Base-by-base conservation (phyloP, 2,113 vertebrate species). In the Stegastes partitus region DNA sequence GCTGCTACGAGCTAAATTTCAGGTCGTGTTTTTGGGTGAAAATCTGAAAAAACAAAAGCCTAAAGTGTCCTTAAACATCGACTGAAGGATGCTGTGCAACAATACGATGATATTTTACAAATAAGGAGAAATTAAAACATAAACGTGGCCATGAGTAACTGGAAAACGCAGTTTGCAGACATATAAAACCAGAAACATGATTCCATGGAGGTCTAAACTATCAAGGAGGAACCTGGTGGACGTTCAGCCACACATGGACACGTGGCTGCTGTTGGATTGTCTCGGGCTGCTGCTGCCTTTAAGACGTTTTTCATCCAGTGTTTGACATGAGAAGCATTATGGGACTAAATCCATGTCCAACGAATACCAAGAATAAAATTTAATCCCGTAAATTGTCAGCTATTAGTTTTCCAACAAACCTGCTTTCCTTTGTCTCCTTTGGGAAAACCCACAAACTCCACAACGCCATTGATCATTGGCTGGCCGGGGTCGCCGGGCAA, bases 391-490 rank as follows among this genome's bases (percentile, higher is more conserved):
- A 51, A 51, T 18, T 0, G 14, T 47, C n/a, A 22, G 53, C 22
- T 39, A 3, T 15, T 15, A 12, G 12, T 42, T 74, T 68, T 68
- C 49, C 83, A 79, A 93, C 93, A 93, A 92, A 97, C 97, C 95
- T 96, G 93, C 72, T 88, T 90, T 94, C 96, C 96, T 94, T 95
- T 95, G 83, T 96, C 94, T 61, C 96, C 96, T 94, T 98, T 97
- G 75, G 96, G 94, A 84, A 96, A 95, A 78, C 96, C 96, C 93
- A 96, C 93, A 91, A 97, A 96, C 90, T 97, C 96, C 82, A 95
- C 91, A 72, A 95, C 91, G 71, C 94, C 95, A 76, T 94, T 96
- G 84, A 96, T 94, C 89, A 95, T 93, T 69, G 96, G 95, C 57
- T 92, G 95, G 88, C 96, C 96, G 37, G 96, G 93, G 77, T 94